A percentile compares a stretch with the other conserved stretches of the same genome.
These are phyloP conservation scores for Gymnarchus niloticus DNA, from an alignment of 2,113 vertebrate genomes.

Conservation along the genomic window DNA sequence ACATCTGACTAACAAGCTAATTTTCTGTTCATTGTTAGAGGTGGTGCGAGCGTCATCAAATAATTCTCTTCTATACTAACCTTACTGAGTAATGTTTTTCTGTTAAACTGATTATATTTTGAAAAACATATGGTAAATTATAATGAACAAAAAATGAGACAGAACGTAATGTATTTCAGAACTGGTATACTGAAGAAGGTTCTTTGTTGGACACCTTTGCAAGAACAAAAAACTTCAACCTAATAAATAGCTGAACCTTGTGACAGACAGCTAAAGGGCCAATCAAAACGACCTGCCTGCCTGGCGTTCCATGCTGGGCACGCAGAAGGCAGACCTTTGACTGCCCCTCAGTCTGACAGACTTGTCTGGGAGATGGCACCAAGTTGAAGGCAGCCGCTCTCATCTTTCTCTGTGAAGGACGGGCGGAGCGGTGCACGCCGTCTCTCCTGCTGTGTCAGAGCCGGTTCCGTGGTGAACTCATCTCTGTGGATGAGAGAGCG, in stretches of 20 bases:
- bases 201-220: neutral
- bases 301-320: neutral
- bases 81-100: neutral
- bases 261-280: neutral
- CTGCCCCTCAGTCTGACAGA: neutral
- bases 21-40: neutral
- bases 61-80: no score
- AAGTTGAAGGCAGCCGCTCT: neutral
- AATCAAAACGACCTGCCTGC: neutral
- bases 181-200: neutral
- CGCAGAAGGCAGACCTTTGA: neutral
- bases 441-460: conserved; percentile 1
- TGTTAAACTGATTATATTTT: neutral
- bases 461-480: conserved; percentile 1
- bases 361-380: neutral
- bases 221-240: neutral
- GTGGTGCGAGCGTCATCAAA: no score
- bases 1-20: neutral
- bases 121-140: neutral
- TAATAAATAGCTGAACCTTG: neutral
- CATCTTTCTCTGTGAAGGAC: neutral
- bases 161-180: neutral
- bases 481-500: conserved; percentile 9
- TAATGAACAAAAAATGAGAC: neutral
- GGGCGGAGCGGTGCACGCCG: neutral